Base-by-base conservation (phyloP, 2,797 vertebrate genomes). In the Anisognathus igniventris region DNA sequence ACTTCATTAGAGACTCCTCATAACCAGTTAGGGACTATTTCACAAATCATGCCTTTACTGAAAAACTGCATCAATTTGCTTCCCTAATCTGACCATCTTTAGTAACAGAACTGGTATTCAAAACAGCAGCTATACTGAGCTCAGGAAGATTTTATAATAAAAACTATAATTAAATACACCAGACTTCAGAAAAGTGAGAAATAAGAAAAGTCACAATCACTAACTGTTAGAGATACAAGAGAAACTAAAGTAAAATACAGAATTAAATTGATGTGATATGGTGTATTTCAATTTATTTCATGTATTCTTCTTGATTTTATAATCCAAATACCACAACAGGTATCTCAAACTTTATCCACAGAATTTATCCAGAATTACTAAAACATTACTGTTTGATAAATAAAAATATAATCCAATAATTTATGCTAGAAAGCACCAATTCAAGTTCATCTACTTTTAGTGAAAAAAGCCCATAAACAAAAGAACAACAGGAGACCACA, bases 311-410 rank as follows among this genome's bases (percentile, higher is more conserved):
- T 70, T 33, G 8, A 66, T 67, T 87, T 88, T 80, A 67, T 13
- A 86, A 70, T 40, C 6, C 16, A 65, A 88, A 87, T 25, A 64
- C 19, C 39, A 81, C 76, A 72, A 2, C 22, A 75, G 5, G 3
- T n/a, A 53, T 73, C 19, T 85, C 72, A 91, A 88, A 92, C 45
- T 50, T 82, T 4, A 90, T 81, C 20, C 39, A 87, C 4, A 60
- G 40, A 92, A 95, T 60, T 40, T 77, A 89, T 42, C n/a, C 82
- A 56, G n/a, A 96, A 95, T 37, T 58, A 92, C 10, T 18, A 94
- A 95, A 93, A 47, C 3, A 42, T 6, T 71, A n/a, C 2, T 33
- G 21, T 56, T 88, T 76, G 28, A 57, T 37, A 79, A 93, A 90
- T 45, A 44, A 86, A 90, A 94, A 67, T 30, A 66, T 10, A 90